Percentiles rank a stretch among this genome's conserved stretches.
Conservation (phyloP, 2,113 vertebrate genomes). For the Donacobius atricapilla region DNA sequence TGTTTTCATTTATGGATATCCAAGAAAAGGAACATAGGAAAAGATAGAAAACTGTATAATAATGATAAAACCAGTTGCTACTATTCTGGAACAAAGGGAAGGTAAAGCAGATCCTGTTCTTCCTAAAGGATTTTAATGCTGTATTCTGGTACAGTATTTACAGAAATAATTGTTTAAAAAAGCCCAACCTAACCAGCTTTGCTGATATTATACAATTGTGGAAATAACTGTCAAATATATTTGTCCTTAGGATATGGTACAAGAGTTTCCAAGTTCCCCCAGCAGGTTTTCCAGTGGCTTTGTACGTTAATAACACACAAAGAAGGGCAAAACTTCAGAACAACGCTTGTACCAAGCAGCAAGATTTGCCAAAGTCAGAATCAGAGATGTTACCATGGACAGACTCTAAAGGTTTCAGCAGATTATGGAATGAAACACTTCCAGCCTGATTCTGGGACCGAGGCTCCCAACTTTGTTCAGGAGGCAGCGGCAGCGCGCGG, state of each 20-base stretch:
- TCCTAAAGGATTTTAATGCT: not conserved
- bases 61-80: not conserved
- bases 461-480: not conserved
- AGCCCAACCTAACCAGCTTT: not conserved
- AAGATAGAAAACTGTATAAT: not conserved
- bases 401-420: not conserved
- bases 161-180: not conserved
- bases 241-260: not conserved
- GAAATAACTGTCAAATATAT: not conserved
- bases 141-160: not conserved
- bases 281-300: not conserved
- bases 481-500: not conserved
- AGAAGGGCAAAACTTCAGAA: not conserved
- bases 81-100: conserved; percentile 38
- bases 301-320: not conserved
- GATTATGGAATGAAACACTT: not conserved
- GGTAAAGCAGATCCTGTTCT: conserved; percentile 8
- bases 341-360: not conserved
- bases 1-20: not conserved
- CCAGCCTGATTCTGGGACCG: not conserved
- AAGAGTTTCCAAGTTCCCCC: not conserved
- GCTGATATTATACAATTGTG: not conserved
- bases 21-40: not conserved
- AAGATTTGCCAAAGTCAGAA: not conserved
- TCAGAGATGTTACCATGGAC: not conserved